phyloP scores from a whole-genome alignment of 2,888 invertebrate genomes.

The Drosophila merina region DNA sequence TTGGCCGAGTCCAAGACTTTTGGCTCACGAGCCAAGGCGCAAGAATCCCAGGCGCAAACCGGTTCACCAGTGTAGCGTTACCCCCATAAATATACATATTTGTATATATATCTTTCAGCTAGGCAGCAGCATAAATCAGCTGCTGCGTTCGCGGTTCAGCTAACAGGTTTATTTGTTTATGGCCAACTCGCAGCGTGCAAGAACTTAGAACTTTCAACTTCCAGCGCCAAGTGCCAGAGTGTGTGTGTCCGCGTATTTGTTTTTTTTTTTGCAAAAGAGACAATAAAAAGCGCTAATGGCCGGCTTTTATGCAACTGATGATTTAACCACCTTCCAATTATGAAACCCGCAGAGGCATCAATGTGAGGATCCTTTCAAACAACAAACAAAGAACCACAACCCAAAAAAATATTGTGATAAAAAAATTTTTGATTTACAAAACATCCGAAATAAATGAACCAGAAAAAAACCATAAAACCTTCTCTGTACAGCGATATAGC shows the following conservation, averaged over 20 bases:
- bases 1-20: constrained; percentile 40
- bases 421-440: constrained; percentile 33
- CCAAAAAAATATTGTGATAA: constrained; percentile 45
- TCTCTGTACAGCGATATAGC: constrained; percentile 14
- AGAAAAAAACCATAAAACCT: constrained; percentile 21
- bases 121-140: constrained; percentile 54
- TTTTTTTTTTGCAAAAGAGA: constrained; percentile 16
- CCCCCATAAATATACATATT: constrained; percentile 37
- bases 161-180: constrained; percentile 76
- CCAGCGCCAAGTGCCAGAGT: constrained; percentile 3
- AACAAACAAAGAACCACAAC: constrained; percentile 17
- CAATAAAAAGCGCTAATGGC: constrained; percentile 32
- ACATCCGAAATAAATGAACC: constrained; percentile 29
- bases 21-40: constrained; percentile 31
- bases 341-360: constrained; percentile 14
- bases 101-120: constrained; percentile 26
- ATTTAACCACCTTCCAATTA: constrained; percentile 12
- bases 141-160: constrained; percentile 42
- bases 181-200: constrained; percentile 45
- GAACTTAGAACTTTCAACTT: constrained; percentile 43
- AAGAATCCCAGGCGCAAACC: constrained; percentile 49
- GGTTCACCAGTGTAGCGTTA: constrained; percentile 46
- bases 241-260: constrained; percentile 10
- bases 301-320: constrained; percentile 13
- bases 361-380: constrained; percentile 16